Percentiles rank a stretch among this genome's conserved stretches.
Evolutionary conservation across 2,113 vertebrate genomes (phyloP).

Genomic region (Ictidomys tridecemlineatus): DNA sequence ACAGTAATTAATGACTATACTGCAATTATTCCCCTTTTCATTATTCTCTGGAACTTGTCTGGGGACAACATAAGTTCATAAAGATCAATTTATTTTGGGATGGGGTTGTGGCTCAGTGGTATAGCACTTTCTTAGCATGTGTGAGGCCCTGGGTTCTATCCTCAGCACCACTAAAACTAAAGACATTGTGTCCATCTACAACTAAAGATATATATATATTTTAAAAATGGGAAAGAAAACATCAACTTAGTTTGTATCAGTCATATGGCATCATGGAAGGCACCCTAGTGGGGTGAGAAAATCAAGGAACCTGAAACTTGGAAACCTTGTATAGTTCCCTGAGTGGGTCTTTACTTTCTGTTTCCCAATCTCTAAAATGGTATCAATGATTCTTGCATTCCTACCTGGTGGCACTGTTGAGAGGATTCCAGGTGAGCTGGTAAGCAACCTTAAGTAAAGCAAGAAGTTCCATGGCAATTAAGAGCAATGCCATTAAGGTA

Average conservation of each 20-base stretch:
- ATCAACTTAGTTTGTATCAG: slow-evolving; percentile 1
- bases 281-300: not conserved
- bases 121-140: no score
- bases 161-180: no score
- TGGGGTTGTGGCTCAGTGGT: no score
- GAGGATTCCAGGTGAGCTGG: not conserved
- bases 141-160: no score
- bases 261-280: not conserved
- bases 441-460: not conserved
- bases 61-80: not conserved
- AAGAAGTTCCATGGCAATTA: not conserved
- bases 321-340: not conserved
- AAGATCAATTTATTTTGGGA: not conserved
- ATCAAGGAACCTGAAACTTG: not conserved
- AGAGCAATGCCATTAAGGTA: not conserved
- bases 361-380: slow-evolving; percentile 13
- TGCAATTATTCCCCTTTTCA: not conserved
- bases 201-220: no score
- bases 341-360: not conserved
- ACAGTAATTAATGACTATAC: not conserved
- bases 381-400: not conserved
- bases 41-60: not conserved
- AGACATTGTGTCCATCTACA: no score
- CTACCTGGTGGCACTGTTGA: not conserved
- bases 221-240: not conserved